Percentiles rank a stretch among this genome's conserved stretches.
phyloP scores from a whole-genome alignment of 2,113 vertebrate genomes.

The Martes martes region DNA sequence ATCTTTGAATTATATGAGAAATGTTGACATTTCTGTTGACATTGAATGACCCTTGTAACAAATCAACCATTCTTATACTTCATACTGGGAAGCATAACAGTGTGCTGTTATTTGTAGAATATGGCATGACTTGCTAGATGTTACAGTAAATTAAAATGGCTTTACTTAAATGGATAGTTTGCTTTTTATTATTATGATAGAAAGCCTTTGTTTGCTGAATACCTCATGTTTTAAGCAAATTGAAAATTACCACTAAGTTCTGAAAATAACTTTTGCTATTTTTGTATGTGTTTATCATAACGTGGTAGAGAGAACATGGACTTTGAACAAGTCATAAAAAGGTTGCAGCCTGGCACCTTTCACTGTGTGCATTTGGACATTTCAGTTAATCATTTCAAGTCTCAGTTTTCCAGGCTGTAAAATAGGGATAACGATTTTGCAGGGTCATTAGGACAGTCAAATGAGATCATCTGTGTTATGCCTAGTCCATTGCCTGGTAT shows the following conservation, averaged over 20 bases:
- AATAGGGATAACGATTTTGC: background rate
- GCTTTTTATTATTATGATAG: background rate
- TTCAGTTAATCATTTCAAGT: background rate
- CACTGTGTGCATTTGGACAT: background rate
- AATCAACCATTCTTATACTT: background rate
- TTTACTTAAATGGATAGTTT: slow-evolving; percentile 1
- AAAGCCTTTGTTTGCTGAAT: background rate
- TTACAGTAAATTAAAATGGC: background rate
- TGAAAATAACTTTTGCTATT: background rate
- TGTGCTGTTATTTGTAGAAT: background rate
- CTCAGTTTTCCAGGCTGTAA: background rate
- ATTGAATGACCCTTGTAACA: background rate
- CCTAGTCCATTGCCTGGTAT: background rate
- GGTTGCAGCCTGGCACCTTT: background rate
- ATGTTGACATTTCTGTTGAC: background rate
- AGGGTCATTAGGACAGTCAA: background rate
- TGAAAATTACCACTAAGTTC: background rate
- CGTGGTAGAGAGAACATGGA: background rate
- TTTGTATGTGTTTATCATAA: background rate
- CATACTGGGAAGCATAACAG: background rate
- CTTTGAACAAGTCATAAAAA: background rate
- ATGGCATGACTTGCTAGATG: background rate
- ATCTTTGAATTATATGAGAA: background rate
- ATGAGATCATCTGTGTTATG: background rate
- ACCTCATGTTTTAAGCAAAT: background rate